Evolutionary conservation across 2,888 invertebrate species (phyloP), one percentile per base, ranked within the genome.

Genomic region (Ischnura elegans): DNA sequence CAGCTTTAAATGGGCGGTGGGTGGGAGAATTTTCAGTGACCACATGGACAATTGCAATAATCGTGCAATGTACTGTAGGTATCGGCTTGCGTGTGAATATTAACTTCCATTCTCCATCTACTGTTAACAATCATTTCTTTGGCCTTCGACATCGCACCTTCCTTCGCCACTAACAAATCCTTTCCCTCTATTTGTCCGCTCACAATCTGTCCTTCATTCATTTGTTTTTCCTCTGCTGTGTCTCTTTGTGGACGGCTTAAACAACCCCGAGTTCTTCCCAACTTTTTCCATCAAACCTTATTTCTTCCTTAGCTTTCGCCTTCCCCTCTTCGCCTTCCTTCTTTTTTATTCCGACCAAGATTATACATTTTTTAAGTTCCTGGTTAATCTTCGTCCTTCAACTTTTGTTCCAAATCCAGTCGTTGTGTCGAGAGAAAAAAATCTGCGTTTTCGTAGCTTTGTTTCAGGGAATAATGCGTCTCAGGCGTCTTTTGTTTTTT

Each of bases 231-330:
- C 76, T 16, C 1, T 8, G 36, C 5, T 16, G 76, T 10, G 76
- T n/a, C n/a, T n/a, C 6, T 76, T 76, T 76, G 29, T 36, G 36
- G 76, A 29, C 76, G 36, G 76, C 76, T 76, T 76, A 36, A 36
- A 25, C 76, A 16, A 76, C 10, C 36, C 76, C 36, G 16, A 76
- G 10, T 36, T 76, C 76, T 76, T 36, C 76, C 76, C 13, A 76
- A 76, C 29, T 76, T 76, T 76, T 76, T 76, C 76, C 76, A 76
- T 76, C 76, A 76, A 76, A 76, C 36, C 36, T 36, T 61, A 61
- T 61, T 36, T 76, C 76, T 76, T 76, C n/a, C 36, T 76, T 16
- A 36, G 76, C 76, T 76, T 76, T 51, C 19, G 13, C 8, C 36
- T 4, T 5, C 0, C 13, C 76, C 29, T 76, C 36, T 61, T 29